Base-by-base conservation (phyloP, 37 sponge, comb jelly and placozoan species). In the Haliclona indistincta region DNA sequence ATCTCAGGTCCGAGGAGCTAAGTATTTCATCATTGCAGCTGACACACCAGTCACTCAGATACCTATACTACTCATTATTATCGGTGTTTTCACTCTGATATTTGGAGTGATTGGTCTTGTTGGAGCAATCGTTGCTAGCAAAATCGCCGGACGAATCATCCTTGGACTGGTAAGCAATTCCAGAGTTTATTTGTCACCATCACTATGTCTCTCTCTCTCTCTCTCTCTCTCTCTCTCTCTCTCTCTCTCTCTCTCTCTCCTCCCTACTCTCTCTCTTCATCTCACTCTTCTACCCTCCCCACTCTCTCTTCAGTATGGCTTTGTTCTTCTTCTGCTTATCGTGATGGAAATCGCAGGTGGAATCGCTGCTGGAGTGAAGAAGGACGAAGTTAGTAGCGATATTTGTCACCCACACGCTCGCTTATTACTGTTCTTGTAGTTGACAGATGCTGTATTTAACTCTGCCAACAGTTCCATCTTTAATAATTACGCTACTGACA, bases 301-400 rank as follows among this genome's bases (percentile, higher is more conserved):
- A 4, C 68, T 20, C 44, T 2, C 44, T 22, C 36, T 41, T 8
- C 39, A 87, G 87, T 87, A 87, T 76, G 70, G 71, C 23, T 45
- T 87, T 23, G 39, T 76, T 0, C 70, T 87, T 15, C 51, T 54
- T 38, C 54, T 87, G 26, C 44, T 87, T 26, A 77, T 87, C n/a
- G 63, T 87, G 54, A 54, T 53, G 68, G 82, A 80, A 47, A 70
- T 87, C 33, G 70, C 82, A 53, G 82, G 70, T 36, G 87, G 87
- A 10, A 87, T 87, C 33, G 82, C 87, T 43, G 87, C 87, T 36
- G 81, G 40, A 35, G 82, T 81, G 1, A n/a, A 38, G 63, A 80
- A 45, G 47, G 33, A 63, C 39, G 63, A 70, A n/a, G 86, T 86
- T 71, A 60, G 76, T 56, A 1, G 26, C 54, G 30, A 35, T 60